phyloP scores from a whole-genome alignment of 2,888 invertebrate genomes.

The Congeria kusceri region DNA sequence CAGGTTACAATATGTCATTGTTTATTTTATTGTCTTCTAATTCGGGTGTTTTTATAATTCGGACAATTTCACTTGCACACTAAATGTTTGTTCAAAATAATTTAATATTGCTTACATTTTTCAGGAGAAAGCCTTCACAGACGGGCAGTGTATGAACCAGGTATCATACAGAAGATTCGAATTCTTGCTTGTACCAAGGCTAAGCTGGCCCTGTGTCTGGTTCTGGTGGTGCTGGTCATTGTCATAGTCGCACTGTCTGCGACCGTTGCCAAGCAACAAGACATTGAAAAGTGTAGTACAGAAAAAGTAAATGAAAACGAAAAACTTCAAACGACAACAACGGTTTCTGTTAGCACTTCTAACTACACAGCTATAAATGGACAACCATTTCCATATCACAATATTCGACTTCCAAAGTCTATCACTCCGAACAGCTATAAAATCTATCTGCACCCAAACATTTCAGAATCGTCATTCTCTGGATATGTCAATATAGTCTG shows the following conservation, averaged over 20 bases:
- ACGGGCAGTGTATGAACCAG: conserved; percentile 90
- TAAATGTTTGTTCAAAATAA: too few species aligned
- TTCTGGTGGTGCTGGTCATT: conserved; percentile 89
- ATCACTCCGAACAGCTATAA: conserved; percentile 90
- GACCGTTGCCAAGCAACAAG: too few species aligned
- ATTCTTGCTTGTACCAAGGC: conserved; percentile 77
- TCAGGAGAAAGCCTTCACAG: conserved; percentile 89
- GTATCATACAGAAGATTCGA: conserved; percentile 87
- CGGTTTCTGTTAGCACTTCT: neutral
- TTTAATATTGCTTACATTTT: neutral
- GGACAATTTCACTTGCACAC: too few species aligned
- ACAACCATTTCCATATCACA: conserved; percentile 82
- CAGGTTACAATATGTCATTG: conserved; percentile 64
- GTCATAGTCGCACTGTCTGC: conserved; percentile 93
- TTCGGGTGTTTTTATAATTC: too few species aligned
- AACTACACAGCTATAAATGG: conserved; percentile 76
- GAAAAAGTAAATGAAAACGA: neutral
- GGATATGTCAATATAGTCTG: conserved; percentile 87
- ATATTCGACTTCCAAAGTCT: conserved; percentile 82
- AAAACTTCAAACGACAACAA: neutral
- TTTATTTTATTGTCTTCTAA: neutral
- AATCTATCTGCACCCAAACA: conserved; percentile 92
- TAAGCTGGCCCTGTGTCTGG: conserved; percentile 58
- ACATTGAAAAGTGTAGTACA: neutral
- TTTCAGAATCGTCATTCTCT: conserved; percentile 87